Evolutionary conservation across 1,140 invertebrate genomes (phyloP), one percentile per base, ranked within the genome.

Genomic region (Hypsibius dujardini): DNA sequence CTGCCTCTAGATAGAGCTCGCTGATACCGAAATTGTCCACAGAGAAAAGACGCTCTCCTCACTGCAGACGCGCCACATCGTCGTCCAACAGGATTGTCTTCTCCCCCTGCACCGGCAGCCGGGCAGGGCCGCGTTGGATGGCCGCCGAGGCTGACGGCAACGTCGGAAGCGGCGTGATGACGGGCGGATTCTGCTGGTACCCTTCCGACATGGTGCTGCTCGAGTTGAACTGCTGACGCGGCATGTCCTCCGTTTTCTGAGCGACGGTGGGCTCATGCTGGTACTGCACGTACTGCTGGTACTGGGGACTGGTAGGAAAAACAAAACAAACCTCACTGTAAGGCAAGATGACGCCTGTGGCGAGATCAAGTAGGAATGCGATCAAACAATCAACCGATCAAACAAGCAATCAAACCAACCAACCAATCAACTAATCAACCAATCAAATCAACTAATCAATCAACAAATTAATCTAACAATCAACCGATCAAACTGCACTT

Each of bases 241-340:
- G 46, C 73, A 73, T 47, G 47, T 46, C 77, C 76, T 69, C 77
- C 75, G 2, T 79, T 77, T 2, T 77, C 75, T 2, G 76, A 73
- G 1, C 76, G 75, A 70, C 50, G n/a, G 50, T 56, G 50, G 50
- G 50, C n/a, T 56, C 50, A n/a, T 56, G 50, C 76, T 76, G 74
- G 80, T 95, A 95, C 78, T 98, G 95, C 2, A 95, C 98, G 80
- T 99, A 99, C 80, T 98, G 95, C 81, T 98, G 94, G 82, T 99
- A 99, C 77, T 98, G 92, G 46, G 95, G 95, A 84, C 98, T 95
- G 85, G 7, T 12, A 56, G 50, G n/a, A n/a, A 56, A n/a, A 56
- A n/a, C 28, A 28, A 28, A 28, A 28, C 28, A 28, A 28, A 28
- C 28, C 28, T 28, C 28, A 28, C 28, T 28, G 28, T 28, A 28